Conservation (phyloP, 2,888 invertebrate genomes). For the Clanis bilineata region DNA sequence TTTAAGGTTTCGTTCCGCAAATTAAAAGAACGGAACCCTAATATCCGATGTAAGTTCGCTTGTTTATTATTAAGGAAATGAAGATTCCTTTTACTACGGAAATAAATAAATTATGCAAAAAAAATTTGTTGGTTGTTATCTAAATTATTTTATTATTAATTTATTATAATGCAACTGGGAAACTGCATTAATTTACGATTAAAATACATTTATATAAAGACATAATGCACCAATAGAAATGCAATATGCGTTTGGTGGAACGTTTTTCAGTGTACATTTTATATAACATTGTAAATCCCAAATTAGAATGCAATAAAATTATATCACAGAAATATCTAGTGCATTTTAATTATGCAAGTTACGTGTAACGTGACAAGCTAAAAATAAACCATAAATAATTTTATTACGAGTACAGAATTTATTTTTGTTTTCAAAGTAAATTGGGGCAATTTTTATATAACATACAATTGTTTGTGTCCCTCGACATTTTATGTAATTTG, state of each 20-base stretch:
- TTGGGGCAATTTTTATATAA: background rate
- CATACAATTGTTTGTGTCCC: background rate
- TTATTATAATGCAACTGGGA: no score
- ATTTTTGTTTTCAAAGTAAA: background rate
- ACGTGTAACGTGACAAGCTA: background rate
- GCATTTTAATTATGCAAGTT: background rate
- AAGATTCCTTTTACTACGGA: no score
- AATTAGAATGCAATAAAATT: background rate
- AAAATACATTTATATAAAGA: no score
- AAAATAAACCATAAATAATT: background rate
- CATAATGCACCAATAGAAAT: no score
- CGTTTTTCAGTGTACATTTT: no score
- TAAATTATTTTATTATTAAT: no score
- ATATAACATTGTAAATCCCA: background rate
- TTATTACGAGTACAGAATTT: background rate
- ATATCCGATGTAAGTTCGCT: no score
- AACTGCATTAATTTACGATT: no score
- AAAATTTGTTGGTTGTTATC: no score
- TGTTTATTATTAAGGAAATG: no score
- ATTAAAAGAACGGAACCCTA: no score
- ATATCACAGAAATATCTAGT: background rate
- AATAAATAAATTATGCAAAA: no score
- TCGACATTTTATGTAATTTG: constrained; percentile 3
- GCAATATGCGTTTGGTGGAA: background rate
- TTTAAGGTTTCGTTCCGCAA: background rate